Evolutionary conservation across 2,888 invertebrate genomes (phyloP), one percentile per base, ranked within the genome.

Genomic region (Apocheima hispidaria): DNA sequence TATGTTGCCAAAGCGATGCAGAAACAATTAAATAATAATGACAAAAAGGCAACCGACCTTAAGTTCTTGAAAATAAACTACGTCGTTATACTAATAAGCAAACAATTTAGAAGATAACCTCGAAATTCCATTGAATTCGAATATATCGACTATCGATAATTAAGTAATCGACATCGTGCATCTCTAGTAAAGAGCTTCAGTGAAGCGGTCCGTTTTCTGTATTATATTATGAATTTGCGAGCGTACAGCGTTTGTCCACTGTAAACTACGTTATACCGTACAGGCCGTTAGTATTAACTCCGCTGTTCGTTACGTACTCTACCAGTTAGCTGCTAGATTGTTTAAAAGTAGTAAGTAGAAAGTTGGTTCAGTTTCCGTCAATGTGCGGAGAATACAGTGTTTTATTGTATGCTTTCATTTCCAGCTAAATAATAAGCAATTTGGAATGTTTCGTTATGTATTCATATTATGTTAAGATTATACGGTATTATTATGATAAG

Each of bases 211-310:
- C 54, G 44, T 41, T 33, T 38, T 38, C 35, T 40, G 43, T 57
- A 74, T 75, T 72, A 64, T 43, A 60, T 52, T 67, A 65, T 58
- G 61, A 67, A 46, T 60, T 56, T 63, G 43, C 58, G 66, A 68
- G 69, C 74, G 65, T 75, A 60, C 67, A 63, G 57, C 79, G 79
- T 82, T 81, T 81, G 77, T 70, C 66, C 65, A 54, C 30, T 60
- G 71, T 75, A 79, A 82, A 82, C 79, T 69, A 49, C 38, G 60
- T 55, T 65, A 66, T 66, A 55, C 68, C 57, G 54, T 57, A 65
- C 66, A 66, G 69, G 70, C 65, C 52, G 74, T 77, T 72, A 73
- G 78, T 79, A 77, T 78, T 79, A 70, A 74, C 75, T 70, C 26
- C 60, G 64, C 62, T 57, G 61, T 69, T 71, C 51, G 59, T 44